Evolutionary conservation across 2,888 invertebrate genomes (phyloP), one percentile per base, ranked within the genome.

Genomic region (Lepas anatifera): DNA sequence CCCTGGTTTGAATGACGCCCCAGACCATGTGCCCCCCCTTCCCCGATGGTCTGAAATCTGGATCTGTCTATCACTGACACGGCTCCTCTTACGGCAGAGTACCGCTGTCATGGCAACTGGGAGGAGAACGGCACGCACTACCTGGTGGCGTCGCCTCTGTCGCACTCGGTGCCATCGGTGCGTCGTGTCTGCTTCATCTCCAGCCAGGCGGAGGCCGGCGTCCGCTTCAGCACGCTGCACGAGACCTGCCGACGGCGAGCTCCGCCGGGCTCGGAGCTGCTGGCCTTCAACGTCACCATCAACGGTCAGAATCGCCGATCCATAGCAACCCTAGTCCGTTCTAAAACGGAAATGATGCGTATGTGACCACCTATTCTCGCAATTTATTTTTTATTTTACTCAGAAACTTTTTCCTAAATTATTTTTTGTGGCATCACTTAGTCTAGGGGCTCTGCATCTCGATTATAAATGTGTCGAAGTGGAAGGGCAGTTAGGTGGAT

Each of bases 81-180:
- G n/a, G n/a, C n/a, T n/a, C n/a, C n/a, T n/a, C n/a, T n/a, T n/a
- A n/a, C 77, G 80, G 27, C 82, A 92, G 92, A 90, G 72, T 93
- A 92, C 82, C 89, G 90, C 52, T 93, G 93, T 80, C 92, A 92
- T 80, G 93, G 92, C 68, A 87, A 89, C 66, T 93, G 93, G 93
- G 87, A 89, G 77, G 92, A 93, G 80, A 89, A 89, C 78, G 90
- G 89, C 74, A 90, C 90, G 70, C 89, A 89, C 78, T 93, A 89
- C 81, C 87, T 93, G 75, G 91, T 93, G 79, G 88, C 89, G 70
- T 89, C 89, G 69, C 89, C 89, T 32, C 81, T 87, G 76, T 85
- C 87, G 72, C 84, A 87, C 70, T 83, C 86, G 77, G 85, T 86
- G 71, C 85, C 85, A 72, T 86, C 86, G 70, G 85, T 86, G 68